A percentile compares a stretch with the other conserved stretches of the same genome.
Evolutionary conservation across 1,140 invertebrate species (phyloP).

Genomic region (Macrotrachela quadricornifera): DNA sequence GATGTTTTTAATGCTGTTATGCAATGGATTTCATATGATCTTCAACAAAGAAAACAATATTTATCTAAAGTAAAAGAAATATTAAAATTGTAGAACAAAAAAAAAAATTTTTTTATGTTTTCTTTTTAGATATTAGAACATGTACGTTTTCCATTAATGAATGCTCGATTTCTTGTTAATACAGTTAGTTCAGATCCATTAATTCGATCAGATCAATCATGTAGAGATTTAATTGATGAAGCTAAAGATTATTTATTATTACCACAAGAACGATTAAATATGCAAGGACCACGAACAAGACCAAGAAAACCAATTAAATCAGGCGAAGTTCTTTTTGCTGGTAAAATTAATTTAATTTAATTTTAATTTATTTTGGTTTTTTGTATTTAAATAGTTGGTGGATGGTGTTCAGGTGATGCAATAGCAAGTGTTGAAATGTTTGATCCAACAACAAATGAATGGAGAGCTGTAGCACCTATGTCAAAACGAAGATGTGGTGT

Average conservation of each 20-base stretch:
- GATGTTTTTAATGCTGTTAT: slow-evolving; percentile 78
- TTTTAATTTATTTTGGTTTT: neutral
- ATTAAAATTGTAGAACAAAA: no score
- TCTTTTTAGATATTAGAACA: slow-evolving; percentile 49
- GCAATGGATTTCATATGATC: slow-evolving; percentile 93
- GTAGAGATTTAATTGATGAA: slow-evolving; percentile 85
- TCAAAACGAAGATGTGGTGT: slow-evolving; percentile 86
- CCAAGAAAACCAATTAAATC: slow-evolving; percentile 68
- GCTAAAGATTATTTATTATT: slow-evolving; percentile 91
- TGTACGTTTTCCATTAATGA: slow-evolving; percentile 70
- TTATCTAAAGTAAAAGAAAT: slow-evolving; percentile 46
- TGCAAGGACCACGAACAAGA: slow-evolving; percentile 54
- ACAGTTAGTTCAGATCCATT: slow-evolving; percentile 84
- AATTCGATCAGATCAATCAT: slow-evolving; percentile 79
- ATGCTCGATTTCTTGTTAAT: slow-evolving; percentile 87
- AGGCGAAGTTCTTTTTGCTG: slow-evolving; percentile 82
- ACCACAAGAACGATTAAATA: slow-evolving; percentile 41
- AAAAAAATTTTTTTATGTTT: no score
- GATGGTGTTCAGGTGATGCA: slow-evolving; percentile 94
- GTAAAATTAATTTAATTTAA: neutral
- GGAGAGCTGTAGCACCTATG: slow-evolving; percentile 98
- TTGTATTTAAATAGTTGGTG: slow-evolving; percentile 27
- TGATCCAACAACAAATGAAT: slow-evolving; percentile 82
- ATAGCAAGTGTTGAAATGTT: slow-evolving; percentile 90
- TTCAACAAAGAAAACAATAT: slow-evolving; percentile 66